Evolutionary conservation across 2,888 invertebrate species (phyloP).

Genomic region (Ellobium chinense): DNA sequence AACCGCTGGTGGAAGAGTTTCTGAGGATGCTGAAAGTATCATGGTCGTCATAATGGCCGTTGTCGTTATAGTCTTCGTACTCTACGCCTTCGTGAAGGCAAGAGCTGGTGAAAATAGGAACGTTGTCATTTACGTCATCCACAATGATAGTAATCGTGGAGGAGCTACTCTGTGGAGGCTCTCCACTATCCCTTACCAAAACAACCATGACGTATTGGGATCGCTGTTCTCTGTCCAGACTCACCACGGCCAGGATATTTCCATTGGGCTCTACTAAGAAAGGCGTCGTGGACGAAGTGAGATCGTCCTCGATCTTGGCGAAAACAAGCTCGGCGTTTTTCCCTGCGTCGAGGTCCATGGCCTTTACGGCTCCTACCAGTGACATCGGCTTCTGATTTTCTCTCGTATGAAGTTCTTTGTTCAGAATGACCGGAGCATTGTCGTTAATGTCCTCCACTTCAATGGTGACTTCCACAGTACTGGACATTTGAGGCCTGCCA

Average conservation of each 20-base stretch:
- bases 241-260: slow-evolving; percentile 56
- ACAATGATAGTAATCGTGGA: slow-evolving; percentile 60
- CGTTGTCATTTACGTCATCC: slow-evolving; percentile 63
- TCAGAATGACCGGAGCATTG: slow-evolving; percentile 93
- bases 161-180: slow-evolving; percentile 55
- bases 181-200: slow-evolving; percentile 60
- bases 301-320: slow-evolving; percentile 50
- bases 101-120: slow-evolving; percentile 52
- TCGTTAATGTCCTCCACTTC: slow-evolving; percentile 81
- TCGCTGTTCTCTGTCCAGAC: slow-evolving; percentile 63
- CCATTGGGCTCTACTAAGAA: slow-evolving; percentile 62
- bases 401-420: slow-evolving; percentile 85
- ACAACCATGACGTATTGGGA: slow-evolving; percentile 61
- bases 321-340: slow-evolving; percentile 59
- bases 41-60: background rate
- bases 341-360: slow-evolving; percentile 67
- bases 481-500: slow-evolving; percentile 52
- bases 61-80: background rate
- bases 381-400: slow-evolving; percentile 71
- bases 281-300: slow-evolving; percentile 48
- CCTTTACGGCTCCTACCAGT: slow-evolving; percentile 71
- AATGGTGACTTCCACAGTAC: slow-evolving; percentile 69
- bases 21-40: background rate
- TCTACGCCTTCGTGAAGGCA: slow-evolving; percentile 45
- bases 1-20: slow-evolving; percentile 6